Base-by-base conservation (phyloP, 2,888 invertebrate species). In the Lasioglossum zephyrum region DNA sequence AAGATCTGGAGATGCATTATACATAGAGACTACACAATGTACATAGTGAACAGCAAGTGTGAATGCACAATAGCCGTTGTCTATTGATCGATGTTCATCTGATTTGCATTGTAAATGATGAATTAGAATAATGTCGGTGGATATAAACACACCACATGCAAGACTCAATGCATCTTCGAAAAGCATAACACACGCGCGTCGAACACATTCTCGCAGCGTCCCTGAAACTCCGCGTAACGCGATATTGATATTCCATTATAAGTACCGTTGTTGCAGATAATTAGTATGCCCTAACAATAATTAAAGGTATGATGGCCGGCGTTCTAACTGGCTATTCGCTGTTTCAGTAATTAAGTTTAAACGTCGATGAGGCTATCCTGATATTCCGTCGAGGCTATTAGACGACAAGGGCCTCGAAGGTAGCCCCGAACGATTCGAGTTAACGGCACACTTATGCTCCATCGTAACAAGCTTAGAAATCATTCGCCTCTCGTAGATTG, bases 291-390 rank as follows among this genome's bases (percentile, higher is more conserved):
- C 39, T n/a, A 60, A 44, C 53, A 75, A 77, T 82, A 60, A 87
- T 81, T 82, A 79, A 86, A 86, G 82, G 70, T 79, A 75, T 49
- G 76, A 69, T 78, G 70, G 39, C 53, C 79, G 63, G 72, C 75
- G 72, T 73, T 69, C 79, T 31, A 86, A 85, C 83, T 87, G 57
- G 53, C 75, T 69, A 77, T 76, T 73, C 77, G 47, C 74, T 57
- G 80, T 81, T 86, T 82, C 78, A 72, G 63, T 87, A 88, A 88
- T 77, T 77, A 80, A 88, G 80, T 88, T 88, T 81, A 44, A 74
- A 57, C 63, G 66, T 76, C 44, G 73, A 86, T 81, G 75, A 82
- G 79, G 79, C 69, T 77, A 75, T 81, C 79, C 63, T 73, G 66
- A 73, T 74, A 85, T 86, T 81, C 77, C 18, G n/a, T 53, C 36